phyloP scores from a whole-genome alignment of 2,797 vertebrate species.

The Propithecus deckenii region DNA sequence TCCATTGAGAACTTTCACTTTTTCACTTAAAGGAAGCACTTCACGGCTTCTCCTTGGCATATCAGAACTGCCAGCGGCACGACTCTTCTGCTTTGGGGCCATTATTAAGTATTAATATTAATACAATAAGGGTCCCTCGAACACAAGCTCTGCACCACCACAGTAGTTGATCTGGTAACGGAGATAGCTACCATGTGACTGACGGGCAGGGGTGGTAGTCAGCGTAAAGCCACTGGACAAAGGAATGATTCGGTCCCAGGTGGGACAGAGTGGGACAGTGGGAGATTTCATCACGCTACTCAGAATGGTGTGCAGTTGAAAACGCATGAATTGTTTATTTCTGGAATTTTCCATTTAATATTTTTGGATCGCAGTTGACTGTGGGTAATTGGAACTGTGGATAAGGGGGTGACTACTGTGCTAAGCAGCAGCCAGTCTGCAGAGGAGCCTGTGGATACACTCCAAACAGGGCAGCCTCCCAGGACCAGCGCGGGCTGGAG shows the following conservation, averaged over 20 bases:
- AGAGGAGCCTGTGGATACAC: neutral
- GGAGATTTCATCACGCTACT: neutral
- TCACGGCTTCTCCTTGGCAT: neutral
- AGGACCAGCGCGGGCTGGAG: neutral
- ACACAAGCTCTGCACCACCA: neutral
- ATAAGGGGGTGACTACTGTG: neutral
- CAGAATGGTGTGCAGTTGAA: neutral
- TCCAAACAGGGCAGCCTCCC: neutral
- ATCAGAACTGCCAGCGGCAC: neutral
- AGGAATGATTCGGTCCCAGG: neutral
- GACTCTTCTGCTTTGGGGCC: neutral
- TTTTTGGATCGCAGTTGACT: neutral
- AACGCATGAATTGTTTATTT: neutral
- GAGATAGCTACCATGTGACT: neutral
- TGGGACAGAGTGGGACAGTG: neutral
- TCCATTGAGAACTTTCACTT: neutral
- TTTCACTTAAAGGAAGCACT: neutral
- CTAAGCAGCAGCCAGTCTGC: neutral
- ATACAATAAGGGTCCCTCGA: neutral
- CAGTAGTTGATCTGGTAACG: neutral
- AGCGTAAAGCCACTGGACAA: rapidly evolving
- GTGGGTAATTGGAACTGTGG: neutral
- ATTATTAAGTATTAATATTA: no score
- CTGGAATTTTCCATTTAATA: neutral
- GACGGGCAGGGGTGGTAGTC: neutral